Evolutionary conservation across 2,888 invertebrate species (phyloP).

Genomic region (Agrotis segetum): DNA sequence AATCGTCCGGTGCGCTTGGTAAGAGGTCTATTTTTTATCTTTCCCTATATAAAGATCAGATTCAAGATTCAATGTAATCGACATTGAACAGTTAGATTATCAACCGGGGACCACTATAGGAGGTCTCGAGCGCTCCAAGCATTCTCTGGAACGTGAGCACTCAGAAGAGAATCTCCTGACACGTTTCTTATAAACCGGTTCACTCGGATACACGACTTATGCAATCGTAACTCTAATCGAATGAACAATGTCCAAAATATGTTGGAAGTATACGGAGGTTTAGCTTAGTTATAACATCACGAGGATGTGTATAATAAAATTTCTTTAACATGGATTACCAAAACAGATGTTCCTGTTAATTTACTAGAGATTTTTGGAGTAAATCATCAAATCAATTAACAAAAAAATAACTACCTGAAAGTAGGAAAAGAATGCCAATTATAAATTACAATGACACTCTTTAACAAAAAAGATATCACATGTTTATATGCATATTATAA

Average conservation of each 20-base stretch:
- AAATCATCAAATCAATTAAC: background rate
- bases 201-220: conserved; percentile 84
- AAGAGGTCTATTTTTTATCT: conserved; percentile 1
- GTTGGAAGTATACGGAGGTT: conserved; percentile 37
- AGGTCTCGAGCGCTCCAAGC: conserved; percentile 51
- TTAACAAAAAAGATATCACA: conserved; percentile 10
- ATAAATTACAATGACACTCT: conserved; percentile 10
- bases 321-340: background rate
- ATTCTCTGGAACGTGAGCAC: conserved; percentile 66
- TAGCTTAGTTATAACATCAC: background rate
- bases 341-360: background rate
- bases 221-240: conserved; percentile 84
- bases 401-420: conserved; percentile 10
- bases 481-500: background rate
- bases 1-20: background rate
- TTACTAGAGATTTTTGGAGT: too few species aligned
- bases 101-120: conserved; percentile 35
- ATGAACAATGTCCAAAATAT: conserved; percentile 70
- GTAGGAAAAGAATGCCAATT: background rate
- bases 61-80: conserved; percentile 19
- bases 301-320: background rate
- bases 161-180: conserved; percentile 87
- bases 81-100: conserved; percentile 43
- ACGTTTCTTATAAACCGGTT: conserved; percentile 89
- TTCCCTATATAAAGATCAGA: background rate